Percentiles rank a stretch among this genome's conserved stretches.
phyloP scores from a whole-genome alignment of 1,140 invertebrate genomes.

The Melipona quadrifasciata region DNA sequence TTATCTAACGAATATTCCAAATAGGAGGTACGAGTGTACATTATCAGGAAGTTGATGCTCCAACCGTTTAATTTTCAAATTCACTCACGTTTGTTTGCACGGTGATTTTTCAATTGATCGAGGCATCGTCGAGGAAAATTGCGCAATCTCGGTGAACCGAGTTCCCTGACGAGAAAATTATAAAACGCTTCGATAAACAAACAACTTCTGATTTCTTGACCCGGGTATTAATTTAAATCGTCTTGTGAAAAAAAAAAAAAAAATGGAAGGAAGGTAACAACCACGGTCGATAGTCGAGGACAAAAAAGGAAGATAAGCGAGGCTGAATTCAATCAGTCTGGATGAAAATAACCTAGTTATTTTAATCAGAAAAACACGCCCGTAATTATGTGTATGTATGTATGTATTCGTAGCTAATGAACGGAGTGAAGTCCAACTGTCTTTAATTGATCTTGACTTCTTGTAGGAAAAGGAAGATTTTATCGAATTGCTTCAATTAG shows the following conservation, averaged over 20 bases:
- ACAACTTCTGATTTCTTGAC: background rate
- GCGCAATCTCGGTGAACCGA: background rate
- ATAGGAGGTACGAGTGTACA: too few species aligned
- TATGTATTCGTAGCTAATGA: background rate
- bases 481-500: background rate
- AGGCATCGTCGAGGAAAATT: background rate
- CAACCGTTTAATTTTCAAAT: background rate
- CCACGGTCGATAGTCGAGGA: background rate
- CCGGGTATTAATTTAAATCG: background rate
- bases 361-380: background rate
- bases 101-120: background rate
- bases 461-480: background rate
- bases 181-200: background rate
- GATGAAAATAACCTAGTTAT: background rate
- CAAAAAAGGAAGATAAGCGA: background rate
- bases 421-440: background rate
- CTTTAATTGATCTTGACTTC: background rate
- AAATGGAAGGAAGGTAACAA: background rate
- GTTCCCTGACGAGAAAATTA: background rate
- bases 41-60: background rate
- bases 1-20: conserved; percentile 52
- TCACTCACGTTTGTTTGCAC: background rate
- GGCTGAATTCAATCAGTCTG: background rate
- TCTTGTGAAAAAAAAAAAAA: too few species aligned
- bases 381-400: too few species aligned